Evolutionary conservation across 1,140 invertebrate species (phyloP), one percentile per base, ranked within the genome.

Genomic region (Meloidogyne floridensis): DNA sequence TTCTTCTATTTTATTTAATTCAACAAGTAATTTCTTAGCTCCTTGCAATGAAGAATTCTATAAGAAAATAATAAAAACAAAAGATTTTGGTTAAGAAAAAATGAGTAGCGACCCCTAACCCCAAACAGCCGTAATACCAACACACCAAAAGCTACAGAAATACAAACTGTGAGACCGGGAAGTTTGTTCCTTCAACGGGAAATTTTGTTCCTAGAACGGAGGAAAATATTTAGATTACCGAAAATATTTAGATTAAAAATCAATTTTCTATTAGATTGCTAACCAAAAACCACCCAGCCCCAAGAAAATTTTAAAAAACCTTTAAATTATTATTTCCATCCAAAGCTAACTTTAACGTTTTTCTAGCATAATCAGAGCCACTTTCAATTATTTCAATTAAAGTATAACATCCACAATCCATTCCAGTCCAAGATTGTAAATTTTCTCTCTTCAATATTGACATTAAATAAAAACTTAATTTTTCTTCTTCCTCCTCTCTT

Each of bases 341-440:
- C 76, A 79, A n/a, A 0, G 43, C 79, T 7, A 10, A 42, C 15
- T 59, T 72, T 9, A 82, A 59, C n/a, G 10, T 65, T 7, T 53
- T 32, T 5, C 65, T 65, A 3, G 70, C 81, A 47, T 80, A 82
- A 42, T 82, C 18, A 18, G 81, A 82, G 20, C 81, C 81, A 75
- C 81, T 82, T 69, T 75, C 42, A 42, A 72, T 32, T 80, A 86
- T 83, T 20, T 87, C 72, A 15, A 86, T 53, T 18, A 86, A 72
- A 42, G 79, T 82, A 77, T 87, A 86, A 65, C 86, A 86, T 15
- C 85, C 85, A 54, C 77, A 77, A 53, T 86, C 83, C 47, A 82
- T 71, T 15, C 76, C 80, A 18, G 76, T 71, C 59, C 86, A 86
- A 10, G 70, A 80, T 59, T 59, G 56, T 47, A 86, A 75, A 59